A percentile compares a stretch with the other conserved stretches of the same genome.
Evolutionary conservation across 2,797 vertebrate species (phyloP).

Genomic region (Gallinago stenura): DNA sequence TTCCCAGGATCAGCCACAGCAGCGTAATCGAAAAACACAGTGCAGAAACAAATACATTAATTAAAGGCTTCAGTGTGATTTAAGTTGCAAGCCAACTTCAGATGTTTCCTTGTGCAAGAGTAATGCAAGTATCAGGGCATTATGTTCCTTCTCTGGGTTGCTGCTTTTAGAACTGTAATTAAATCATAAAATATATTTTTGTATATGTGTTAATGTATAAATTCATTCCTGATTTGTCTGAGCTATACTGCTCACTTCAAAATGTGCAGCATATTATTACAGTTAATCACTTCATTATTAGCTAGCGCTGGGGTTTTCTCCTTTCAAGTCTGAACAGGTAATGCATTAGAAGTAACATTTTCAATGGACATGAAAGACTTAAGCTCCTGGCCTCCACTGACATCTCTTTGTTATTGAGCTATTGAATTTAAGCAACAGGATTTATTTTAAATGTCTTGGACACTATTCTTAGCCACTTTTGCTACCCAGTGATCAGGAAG

Average conservation of each 20-base stretch:
- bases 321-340: background rate
- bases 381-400: background rate
- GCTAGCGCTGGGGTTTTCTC: background rate
- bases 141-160: background rate
- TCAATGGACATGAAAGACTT: background rate
- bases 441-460: background rate
- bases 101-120: background rate
- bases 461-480: background rate
- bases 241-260: conserved; percentile 12
- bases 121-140: conserved; percentile 16
- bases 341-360: conserved; percentile 3
- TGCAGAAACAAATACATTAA: conserved; percentile 1
- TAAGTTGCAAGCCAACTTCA: background rate
- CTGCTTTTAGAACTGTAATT: conserved; percentile 43
- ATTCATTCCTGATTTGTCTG: conserved; percentile 2
- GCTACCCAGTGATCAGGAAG: background rate
- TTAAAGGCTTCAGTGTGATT: background rate
- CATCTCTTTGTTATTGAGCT: background rate
- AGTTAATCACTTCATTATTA: conserved; percentile 39
- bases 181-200: conserved; percentile 26
- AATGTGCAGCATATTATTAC: background rate
- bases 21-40: background rate
- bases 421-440: background rate
- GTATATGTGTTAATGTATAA: background rate
- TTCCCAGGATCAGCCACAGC: background rate